Base-by-base conservation (phyloP, 2,888 invertebrate species). In the Watsonalla cultraria region DNA sequence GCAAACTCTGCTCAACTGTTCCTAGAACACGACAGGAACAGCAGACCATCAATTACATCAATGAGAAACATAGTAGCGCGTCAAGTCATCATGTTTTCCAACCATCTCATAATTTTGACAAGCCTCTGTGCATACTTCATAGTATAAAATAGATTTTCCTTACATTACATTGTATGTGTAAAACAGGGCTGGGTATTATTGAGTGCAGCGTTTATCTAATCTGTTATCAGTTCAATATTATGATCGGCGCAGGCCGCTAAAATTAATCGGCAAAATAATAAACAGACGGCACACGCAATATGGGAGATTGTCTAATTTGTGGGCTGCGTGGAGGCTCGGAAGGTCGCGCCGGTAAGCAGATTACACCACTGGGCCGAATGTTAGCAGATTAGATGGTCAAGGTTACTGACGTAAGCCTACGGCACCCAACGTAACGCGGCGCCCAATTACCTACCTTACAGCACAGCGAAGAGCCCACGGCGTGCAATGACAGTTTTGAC, bases 141-240 rank as follows among this genome's bases (percentile, higher is more conserved):
- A 61, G 55, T 61, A 60, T 65, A 59, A 56, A 61, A 61, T 59
- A 59, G 52, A 59, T 62, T 9, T 9, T 8, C 37, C 37, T 8
- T 45, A 53, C 45, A 24, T 24, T 11, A 47, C 13, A 35, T 11
- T 35, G 11, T 48, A 51, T 50, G 47, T 50, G 51, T 53, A 53
- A 56, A 56, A 65, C 54, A 62, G 69, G 61, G 60, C 60, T 69
- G 74, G 67, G 65, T 71, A 75, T 77, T 82, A 84, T 82, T 80
- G 74, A 74, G 80, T 84, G 82, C 80, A 80, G 66, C 65, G 52
- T 69, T 80, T 86, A 90, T 90, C 90, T 89, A 67, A 88, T 88
- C 89, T 76, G 70, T 76, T 88, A 90, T 85, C 88, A 76, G 78
- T 74, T 76, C 80, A 86, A 88, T 89, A 74, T 73, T 74, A 86